These are phyloP conservation scores for Buathra laborator DNA, from an alignment of 2,888 invertebrate genomes.

Conservation along the genomic window DNA sequence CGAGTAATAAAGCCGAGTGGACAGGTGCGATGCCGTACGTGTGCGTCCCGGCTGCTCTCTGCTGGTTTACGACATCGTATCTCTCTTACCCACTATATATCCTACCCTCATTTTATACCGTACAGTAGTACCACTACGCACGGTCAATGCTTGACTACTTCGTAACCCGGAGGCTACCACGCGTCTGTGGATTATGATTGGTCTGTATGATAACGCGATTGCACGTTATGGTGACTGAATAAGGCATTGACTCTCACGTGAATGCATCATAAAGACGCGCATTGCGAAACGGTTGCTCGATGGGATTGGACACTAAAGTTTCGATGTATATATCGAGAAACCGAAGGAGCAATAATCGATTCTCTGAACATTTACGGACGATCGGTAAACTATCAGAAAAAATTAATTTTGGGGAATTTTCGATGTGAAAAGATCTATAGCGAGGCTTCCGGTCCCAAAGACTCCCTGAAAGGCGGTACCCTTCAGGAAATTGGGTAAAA, in stretches of 20 bases:
- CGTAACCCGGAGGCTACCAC: conserved; percentile 62
- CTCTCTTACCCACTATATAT: conserved; percentile 34
- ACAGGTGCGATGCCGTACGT: conserved; percentile 68
- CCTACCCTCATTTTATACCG: conserved; percentile 4
- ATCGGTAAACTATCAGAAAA: no score
- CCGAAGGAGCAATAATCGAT: no score
- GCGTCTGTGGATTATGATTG: conserved; percentile 65
- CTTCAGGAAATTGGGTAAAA: no score
- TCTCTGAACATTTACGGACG: no score
- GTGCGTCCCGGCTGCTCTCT: conserved; percentile 42
- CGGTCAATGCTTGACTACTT: conserved; percentile 43
- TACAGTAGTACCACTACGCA: not conserved
- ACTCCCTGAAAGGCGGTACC: no score
- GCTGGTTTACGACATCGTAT: conserved; percentile 69
- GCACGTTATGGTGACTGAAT: conserved; percentile 26
- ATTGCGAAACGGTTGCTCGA: no score
- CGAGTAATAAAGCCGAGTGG: conserved; percentile 64
- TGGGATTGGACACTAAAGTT: no score
- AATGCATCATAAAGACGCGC: no score
- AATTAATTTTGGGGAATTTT: no score
- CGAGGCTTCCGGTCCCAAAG: no score
- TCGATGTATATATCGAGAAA: no score
- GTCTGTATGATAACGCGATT: conserved; percentile 62
- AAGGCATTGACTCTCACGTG: conserved; percentile 31
- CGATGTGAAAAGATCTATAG: no score